phyloP scores from a whole-genome alignment of 2,888 invertebrate species.

The Aporophyla lueneburgensis region DNA sequence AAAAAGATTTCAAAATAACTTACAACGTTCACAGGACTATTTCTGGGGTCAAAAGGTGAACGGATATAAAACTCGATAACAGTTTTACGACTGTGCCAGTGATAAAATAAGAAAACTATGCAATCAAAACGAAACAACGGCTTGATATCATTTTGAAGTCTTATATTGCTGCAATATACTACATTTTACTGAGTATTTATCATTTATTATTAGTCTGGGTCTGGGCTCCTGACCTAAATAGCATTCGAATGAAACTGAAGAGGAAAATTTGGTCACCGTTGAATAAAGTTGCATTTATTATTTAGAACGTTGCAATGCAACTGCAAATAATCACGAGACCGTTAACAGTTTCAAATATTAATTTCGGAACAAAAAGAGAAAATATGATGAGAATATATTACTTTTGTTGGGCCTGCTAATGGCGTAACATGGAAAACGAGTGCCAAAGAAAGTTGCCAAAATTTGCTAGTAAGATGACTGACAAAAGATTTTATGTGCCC shows the following conservation, averaged over 20 bases:
- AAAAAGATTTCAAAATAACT: conserved; percentile 41
- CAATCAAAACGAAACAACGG: conserved; percentile 60
- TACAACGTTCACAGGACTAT: conserved; percentile 57
- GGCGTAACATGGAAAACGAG: conserved; percentile 15
- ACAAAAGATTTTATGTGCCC: conserved; percentile 24
- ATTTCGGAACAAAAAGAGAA: not conserved
- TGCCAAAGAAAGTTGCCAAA: conserved; percentile 63
- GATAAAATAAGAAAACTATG: conserved; percentile 71
- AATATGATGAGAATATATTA: not conserved
- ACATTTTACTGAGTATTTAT: conserved; percentile 41
- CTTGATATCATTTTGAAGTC: conserved; percentile 29
- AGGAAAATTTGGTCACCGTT: conserved; percentile 49
- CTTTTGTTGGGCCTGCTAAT: conserved; percentile 21
- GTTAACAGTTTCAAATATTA: not conserved
- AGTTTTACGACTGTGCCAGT: conserved; percentile 71
- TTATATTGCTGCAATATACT: conserved; percentile 2
- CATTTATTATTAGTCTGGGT: conserved; percentile 48
- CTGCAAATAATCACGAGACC: not conserved
- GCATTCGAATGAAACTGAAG: conserved; percentile 50
- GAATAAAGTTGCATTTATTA: conserved; percentile 18
- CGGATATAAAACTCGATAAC: conserved; percentile 77
- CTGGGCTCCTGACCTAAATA: conserved; percentile 57
- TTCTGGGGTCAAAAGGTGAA: conserved; percentile 75
- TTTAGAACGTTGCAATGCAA: conserved; percentile 11
- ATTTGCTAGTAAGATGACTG: conserved; percentile 49